These are phyloP conservation scores for Tyrannus savana DNA, from an alignment of 2,113 vertebrate species.

Conservation along the genomic window DNA sequence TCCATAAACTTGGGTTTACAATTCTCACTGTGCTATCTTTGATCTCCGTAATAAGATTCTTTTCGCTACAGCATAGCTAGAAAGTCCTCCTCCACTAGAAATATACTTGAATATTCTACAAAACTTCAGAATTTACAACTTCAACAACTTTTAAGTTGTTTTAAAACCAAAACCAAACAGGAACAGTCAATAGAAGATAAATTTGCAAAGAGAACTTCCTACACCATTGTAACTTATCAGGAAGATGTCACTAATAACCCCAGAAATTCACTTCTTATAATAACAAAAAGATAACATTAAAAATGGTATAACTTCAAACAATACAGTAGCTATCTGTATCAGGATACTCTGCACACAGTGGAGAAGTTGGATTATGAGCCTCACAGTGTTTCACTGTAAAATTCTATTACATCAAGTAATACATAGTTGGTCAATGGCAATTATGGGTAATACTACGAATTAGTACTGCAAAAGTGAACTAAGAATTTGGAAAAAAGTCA, in stretches of 20 bases:
- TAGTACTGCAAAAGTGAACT: neutral
- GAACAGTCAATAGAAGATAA: neutral
- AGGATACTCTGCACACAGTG: neutral
- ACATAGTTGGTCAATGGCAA: neutral
- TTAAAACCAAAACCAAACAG: neutral
- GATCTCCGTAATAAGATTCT: neutral
- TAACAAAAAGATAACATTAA: neutral
- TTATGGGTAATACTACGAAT: neutral
- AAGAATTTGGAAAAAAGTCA: neutral
- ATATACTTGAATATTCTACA: neutral
- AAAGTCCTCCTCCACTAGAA: neutral
- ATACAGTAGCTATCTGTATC: neutral
- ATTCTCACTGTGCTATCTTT: neutral
- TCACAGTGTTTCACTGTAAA: neutral
- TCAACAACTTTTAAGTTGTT: neutral
- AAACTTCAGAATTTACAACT: neutral
- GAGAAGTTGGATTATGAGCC: neutral
- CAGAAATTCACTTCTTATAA: neutral
- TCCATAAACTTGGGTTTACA: neutral
- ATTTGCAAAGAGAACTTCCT: neutral
- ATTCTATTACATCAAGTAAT: neutral
- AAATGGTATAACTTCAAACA: neutral
- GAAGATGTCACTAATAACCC: neutral
- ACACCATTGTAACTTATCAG: neutral
- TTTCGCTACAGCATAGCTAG: neutral